Percentiles rank a stretch among this genome's conserved stretches.
Conservation (phyloP, 1,140 invertebrate species). For the Drosophila carrolli region DNA sequence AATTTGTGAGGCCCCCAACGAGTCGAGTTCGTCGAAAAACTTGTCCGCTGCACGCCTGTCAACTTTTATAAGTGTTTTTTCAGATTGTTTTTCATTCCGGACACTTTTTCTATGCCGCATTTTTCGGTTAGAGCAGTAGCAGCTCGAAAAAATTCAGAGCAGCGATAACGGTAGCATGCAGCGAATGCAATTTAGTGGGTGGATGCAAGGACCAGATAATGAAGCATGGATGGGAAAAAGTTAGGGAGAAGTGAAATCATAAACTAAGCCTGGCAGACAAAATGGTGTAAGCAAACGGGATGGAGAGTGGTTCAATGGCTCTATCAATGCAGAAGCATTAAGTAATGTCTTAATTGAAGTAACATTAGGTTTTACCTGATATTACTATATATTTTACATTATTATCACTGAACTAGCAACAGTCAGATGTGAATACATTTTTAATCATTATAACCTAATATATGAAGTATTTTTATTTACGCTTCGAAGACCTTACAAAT, state of each 20-base stretch:
- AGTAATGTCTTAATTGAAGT: too few species aligned
- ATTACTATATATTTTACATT: too few species aligned
- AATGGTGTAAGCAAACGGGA: background rate
- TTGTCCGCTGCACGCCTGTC: slow-evolving; percentile 79
- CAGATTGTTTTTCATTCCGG: slow-evolving; percentile 67
- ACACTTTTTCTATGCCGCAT: slow-evolving; percentile 37
- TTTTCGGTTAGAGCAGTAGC: slow-evolving; percentile 23
- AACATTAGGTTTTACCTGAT: too few species aligned
- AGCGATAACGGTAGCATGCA: slow-evolving; percentile 60
- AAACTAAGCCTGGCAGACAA: background rate
- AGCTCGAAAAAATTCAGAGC: slow-evolving; percentile 44
- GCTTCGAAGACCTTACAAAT: too few species aligned
- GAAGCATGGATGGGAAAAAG: background rate
- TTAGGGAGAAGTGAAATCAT: background rate
- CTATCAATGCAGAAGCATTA: background rate
- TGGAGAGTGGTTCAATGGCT: background rate
- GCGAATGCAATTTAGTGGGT: slow-evolving; percentile 68
- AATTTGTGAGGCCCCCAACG: slow-evolving; percentile 61
- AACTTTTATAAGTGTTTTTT: slow-evolving; percentile 79
- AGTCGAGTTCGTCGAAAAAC: slow-evolving; percentile 60
- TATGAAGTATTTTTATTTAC: too few species aligned
- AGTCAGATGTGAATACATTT: too few species aligned
- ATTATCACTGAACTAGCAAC: too few species aligned
- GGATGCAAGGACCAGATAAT: slow-evolving; percentile 9
- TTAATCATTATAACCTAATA: too few species aligned